These are phyloP conservation scores for Tetrax tetrax DNA, from an alignment of 2,113 vertebrate species.

Conservation along the genomic window DNA sequence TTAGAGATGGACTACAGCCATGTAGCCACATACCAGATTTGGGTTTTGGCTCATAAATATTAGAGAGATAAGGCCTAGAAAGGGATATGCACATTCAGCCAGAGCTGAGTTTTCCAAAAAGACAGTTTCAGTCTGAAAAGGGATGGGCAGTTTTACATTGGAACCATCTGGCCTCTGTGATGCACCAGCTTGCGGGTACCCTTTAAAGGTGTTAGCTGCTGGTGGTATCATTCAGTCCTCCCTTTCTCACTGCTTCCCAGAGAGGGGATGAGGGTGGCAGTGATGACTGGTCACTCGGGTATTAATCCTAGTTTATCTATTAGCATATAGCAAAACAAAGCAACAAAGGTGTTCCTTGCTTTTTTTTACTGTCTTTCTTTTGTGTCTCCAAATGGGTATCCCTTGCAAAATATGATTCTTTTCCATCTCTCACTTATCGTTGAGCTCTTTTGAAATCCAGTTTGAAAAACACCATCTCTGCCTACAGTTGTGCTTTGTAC, in stretches of 20 bases:
- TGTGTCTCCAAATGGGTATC: background rate
- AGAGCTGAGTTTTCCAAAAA: background rate
- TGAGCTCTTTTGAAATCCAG: background rate
- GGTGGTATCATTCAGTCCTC: background rate
- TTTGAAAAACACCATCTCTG: background rate
- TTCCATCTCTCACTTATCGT: background rate
- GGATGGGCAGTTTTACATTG: background rate
- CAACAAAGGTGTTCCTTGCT: background rate
- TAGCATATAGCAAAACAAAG: background rate
- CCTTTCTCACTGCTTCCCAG: background rate
- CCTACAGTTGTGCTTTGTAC: background rate
- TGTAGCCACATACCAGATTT: background rate
- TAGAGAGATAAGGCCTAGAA: background rate
- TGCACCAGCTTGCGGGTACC: background rate
- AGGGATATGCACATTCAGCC: background rate
- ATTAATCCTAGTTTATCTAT: background rate
- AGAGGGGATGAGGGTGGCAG: background rate
- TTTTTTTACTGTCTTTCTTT: background rate
- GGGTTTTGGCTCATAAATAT: background rate
- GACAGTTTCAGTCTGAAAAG: background rate
- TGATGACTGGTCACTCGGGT: background rate
- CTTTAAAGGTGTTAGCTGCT: background rate
- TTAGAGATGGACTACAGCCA: constrained; percentile 16
- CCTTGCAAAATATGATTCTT: background rate
- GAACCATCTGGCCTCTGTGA: background rate